Conservation (phyloP, 1,140 invertebrate genomes). For the Elysia chlorotica region DNA sequence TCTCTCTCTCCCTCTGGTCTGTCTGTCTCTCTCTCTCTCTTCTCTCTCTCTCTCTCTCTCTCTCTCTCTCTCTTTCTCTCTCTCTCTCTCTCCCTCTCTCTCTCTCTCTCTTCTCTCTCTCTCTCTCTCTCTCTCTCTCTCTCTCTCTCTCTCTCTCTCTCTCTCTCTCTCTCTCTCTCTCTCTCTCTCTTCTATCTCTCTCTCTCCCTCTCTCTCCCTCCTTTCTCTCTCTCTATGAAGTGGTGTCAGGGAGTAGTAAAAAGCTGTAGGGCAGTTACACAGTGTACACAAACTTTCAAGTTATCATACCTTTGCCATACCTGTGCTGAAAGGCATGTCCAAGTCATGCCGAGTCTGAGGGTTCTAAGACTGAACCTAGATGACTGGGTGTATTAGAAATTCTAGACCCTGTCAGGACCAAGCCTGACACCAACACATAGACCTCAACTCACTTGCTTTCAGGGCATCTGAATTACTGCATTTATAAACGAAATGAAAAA, state of each 20-base stretch:
- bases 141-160: constrained; percentile 12
- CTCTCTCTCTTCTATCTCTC: not conserved
- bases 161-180: not conserved
- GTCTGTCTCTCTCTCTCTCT: not conserved
- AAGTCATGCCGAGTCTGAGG: too few relatives aligned
- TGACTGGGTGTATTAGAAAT: too few relatives aligned
- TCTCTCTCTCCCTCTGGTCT: constrained; percentile 4
- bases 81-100: constrained; percentile 3
- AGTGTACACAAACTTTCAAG: too few relatives aligned
- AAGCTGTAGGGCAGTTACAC: too few relatives aligned
- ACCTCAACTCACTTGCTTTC: too few relatives aligned
- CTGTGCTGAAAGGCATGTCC: too few relatives aligned
- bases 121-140: constrained; percentile 5
- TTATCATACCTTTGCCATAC: too few relatives aligned
- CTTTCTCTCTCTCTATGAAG: not conserved
- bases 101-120: not conserved
- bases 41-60: not conserved
- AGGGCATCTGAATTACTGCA: too few relatives aligned
- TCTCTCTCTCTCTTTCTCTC: not conserved
- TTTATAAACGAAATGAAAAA: too few relatives aligned
- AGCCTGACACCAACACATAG: too few relatives aligned
- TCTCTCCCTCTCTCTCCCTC: not conserved
- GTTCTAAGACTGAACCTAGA: too few relatives aligned
- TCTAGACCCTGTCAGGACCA: too few relatives aligned
- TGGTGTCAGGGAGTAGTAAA: not conserved